A percentile compares a stretch with the other conserved stretches of the same genome.
phyloP scores from a whole-genome alignment of 2,113 vertebrate genomes.

The Aegithalos caudatus region DNA sequence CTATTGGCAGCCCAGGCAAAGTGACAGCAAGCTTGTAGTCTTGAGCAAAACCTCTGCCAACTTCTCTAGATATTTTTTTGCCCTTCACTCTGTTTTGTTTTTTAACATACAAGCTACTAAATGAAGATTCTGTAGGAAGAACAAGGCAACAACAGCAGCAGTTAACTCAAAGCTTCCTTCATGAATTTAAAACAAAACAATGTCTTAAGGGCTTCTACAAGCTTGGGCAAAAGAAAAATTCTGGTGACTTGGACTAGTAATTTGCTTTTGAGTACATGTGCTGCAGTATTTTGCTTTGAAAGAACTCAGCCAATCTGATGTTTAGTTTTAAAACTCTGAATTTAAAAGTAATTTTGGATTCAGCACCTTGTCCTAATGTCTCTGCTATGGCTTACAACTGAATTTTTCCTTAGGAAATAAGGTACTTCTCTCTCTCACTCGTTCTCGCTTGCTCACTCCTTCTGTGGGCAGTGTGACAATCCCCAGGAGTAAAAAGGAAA shows the following conservation, averaged over 20 bases:
- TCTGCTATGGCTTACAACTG: neutral
- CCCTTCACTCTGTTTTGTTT: neutral
- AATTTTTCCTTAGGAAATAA: neutral
- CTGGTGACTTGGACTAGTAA: neutral
- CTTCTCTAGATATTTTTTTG: neutral
- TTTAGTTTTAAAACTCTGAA: neutral
- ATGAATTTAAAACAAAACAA: neutral
- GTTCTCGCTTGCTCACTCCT: fast-evolving
- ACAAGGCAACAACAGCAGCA: neutral
- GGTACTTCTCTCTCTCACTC: neutral
- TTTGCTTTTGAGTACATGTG: neutral
- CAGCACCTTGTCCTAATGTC: neutral
- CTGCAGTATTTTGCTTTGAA: neutral
- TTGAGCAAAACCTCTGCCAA: neutral
- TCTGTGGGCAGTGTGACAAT: slow-evolving; percentile 6
- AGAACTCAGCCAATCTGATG: neutral
- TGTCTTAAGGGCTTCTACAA: neutral
- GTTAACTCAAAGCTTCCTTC: neutral
- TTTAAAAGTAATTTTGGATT: neutral
- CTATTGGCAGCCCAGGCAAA: neutral
- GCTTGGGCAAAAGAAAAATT: slow-evolving; percentile 5
- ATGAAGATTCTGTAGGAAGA: neutral
- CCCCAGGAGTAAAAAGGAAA: slow-evolving; percentile 16
- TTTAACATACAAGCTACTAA: neutral
- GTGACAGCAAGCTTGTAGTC: neutral